Conservation (phyloP, 2,113 vertebrate species). For the Albula glossodonta region DNA sequence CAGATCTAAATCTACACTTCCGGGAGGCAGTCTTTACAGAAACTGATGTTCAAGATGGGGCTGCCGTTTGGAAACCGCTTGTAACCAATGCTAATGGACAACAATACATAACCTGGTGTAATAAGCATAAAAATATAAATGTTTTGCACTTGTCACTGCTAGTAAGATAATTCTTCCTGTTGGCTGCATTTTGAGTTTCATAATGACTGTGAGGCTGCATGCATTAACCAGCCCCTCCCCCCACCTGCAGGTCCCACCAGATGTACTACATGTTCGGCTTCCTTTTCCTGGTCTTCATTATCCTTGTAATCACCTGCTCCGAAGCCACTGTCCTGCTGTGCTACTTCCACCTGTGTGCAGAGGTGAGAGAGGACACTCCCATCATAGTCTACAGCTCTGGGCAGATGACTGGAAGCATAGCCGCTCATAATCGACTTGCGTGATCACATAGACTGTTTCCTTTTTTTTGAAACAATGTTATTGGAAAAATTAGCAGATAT, state of each 20-base stretch:
- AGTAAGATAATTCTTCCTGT: neutral
- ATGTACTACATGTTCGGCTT: constrained; percentile 99
- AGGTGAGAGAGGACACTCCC: constrained; percentile 69
- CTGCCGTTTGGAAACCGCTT: too few relatives aligned
- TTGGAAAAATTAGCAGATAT: too few relatives aligned
- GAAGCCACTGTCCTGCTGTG: constrained; percentile 97
- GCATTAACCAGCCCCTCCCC: neutral
- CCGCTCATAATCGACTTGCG: neutral
- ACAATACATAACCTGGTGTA: too few relatives aligned
- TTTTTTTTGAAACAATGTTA: too few relatives aligned
- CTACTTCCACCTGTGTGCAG: constrained; percentile 97
- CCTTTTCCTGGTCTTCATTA: constrained; percentile 96
- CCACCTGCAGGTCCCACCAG: constrained; percentile 89
- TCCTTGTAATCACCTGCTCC: constrained; percentile 95
- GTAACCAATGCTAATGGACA: too few relatives aligned
- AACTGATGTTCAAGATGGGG: too few relatives aligned
- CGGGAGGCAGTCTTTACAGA: too few relatives aligned
- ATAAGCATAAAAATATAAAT: too few relatives aligned
- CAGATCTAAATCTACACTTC: too few relatives aligned
- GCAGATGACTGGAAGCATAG: neutral
- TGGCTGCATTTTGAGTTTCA: neutral
- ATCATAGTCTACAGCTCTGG: neutral
- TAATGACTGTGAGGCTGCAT: neutral
- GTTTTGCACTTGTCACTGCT: neutral
- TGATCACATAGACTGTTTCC: neutral